A percentile compares a stretch with the other conserved stretches of the same genome.
Evolutionary conservation across 2,113 vertebrate genomes (phyloP).

Genomic region (Pogonocichla stellata): DNA sequence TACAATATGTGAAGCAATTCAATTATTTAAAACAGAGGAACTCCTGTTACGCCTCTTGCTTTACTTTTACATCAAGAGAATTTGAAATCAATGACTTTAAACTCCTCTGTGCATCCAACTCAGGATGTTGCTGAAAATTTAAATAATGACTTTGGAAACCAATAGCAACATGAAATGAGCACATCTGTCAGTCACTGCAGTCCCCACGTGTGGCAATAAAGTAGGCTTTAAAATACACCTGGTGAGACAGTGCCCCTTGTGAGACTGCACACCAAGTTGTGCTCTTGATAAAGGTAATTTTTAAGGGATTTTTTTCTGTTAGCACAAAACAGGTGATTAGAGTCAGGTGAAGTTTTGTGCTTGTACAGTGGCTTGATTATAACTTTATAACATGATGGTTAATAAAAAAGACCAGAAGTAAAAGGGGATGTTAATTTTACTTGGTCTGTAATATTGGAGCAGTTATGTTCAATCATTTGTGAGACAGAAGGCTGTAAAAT

Average conservation of each 20-base stretch:
- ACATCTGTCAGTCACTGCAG: neutral
- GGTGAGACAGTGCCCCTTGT: neutral
- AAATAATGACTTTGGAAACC: slow-evolving; percentile 12
- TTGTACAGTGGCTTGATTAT: neutral
- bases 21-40: neutral
- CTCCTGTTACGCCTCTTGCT: neutral
- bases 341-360: neutral
- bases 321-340: neutral
- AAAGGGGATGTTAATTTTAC: slow-evolving; percentile 59
- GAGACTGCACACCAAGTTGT: neutral
- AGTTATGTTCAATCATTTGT: slow-evolving; percentile 46
- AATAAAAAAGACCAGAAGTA: slow-evolving; percentile 32
- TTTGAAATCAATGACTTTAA: slow-evolving; percentile 15
- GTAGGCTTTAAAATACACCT: neutral
- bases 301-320: accelerated
- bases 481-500: slow-evolving; percentile 40
- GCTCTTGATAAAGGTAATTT: neutral
- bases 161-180: neutral
- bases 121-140: neutral
- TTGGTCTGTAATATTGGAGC: slow-evolving; percentile 21
- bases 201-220: accelerated
- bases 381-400: neutral
- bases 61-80: neutral
- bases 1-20: neutral
- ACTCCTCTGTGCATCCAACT: neutral